Conservation (phyloP, 2,888 invertebrate genomes). For the Morpho helenor region DNA sequence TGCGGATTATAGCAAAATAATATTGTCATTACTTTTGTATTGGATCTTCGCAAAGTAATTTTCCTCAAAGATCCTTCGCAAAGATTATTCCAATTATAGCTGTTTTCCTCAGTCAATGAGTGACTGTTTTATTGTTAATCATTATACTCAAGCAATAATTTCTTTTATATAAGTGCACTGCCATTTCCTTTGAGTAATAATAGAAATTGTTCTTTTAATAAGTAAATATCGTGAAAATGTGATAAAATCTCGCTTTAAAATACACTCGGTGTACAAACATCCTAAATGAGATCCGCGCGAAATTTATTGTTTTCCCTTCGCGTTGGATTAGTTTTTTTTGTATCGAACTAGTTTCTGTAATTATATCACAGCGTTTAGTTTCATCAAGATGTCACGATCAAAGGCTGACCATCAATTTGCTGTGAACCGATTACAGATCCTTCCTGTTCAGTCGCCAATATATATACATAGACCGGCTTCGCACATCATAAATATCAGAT, state of each 20-base stretch:
- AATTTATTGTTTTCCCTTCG: slow-evolving; percentile 29
- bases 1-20: neutral
- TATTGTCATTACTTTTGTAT: neutral
- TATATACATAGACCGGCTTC: no score
- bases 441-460: slow-evolving; percentile 1
- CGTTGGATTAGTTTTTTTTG: slow-evolving; percentile 8
- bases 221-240: no score
- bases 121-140: no score
- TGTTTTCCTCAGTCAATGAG: no score
- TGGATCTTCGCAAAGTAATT: no score
- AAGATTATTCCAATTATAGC: no score
- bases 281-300: slow-evolving; percentile 10
- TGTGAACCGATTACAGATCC: neutral
- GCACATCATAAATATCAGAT: no score
- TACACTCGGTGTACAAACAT: neutral
- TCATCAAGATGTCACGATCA: slow-evolving; percentile 11
- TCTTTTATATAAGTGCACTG: no score
- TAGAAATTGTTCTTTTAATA: no score
- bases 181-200: no score
- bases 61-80: no score
- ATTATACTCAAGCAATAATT: no score
- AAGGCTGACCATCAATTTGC: slow-evolving; percentile 5
- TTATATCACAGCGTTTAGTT: slow-evolving; percentile 7
- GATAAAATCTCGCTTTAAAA: neutral
- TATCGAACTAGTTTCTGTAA: slow-evolving; percentile 5